Conservation (phyloP, 2,888 invertebrate species). For the Pyrrhia umbra region DNA sequence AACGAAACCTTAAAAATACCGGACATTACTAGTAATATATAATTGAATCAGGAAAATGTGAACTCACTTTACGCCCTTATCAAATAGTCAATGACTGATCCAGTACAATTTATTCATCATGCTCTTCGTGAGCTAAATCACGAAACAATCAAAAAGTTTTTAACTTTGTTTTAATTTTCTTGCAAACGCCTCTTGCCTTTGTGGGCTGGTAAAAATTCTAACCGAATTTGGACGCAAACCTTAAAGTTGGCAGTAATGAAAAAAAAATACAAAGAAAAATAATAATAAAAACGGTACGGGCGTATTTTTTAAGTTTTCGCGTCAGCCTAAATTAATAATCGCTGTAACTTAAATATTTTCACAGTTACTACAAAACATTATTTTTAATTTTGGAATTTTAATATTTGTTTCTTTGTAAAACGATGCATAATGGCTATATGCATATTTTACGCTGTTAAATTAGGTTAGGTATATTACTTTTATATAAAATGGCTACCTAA, state of each 20-base stretch:
- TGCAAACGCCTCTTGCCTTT: conserved; percentile 40
- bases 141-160: conserved; percentile 63
- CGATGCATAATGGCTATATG: background rate
- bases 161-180: conserved; percentile 60
- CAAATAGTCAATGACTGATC: background rate
- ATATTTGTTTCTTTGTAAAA: background rate
- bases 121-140: conserved; percentile 32
- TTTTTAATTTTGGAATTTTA: background rate
- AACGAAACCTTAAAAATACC: too few relatives aligned
- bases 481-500: too few relatives aligned
- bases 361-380: background rate
- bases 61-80: background rate
- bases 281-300: conserved; percentile 1
- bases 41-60: background rate
- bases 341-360: background rate
- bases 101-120: conserved; percentile 13
- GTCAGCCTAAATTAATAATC: background rate
- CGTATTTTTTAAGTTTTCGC: background rate
- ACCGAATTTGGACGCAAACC: conserved; percentile 40
- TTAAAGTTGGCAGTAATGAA: conserved; percentile 37
- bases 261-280: conserved; percentile 43
- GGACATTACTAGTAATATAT: too few relatives aligned
- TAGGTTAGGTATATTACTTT: background rate
- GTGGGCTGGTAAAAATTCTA: conserved; percentile 35
- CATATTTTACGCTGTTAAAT: background rate